Percentiles rank a stretch among this genome's conserved stretches.
Evolutionary conservation across 2,888 invertebrate species (phyloP).

Genomic region (Sinelater perroti): DNA sequence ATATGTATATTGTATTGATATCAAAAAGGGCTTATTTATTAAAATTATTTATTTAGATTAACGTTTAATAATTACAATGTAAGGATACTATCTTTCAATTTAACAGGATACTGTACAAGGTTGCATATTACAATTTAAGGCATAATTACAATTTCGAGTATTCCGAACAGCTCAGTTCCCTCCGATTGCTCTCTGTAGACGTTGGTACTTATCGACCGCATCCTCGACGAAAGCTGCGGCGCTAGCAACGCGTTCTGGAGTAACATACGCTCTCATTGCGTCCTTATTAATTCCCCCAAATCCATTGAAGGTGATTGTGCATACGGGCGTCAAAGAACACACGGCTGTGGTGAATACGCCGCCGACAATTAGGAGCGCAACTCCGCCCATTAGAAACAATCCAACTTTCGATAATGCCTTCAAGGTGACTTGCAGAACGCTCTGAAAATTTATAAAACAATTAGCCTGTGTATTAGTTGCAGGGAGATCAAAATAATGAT

Average conservation of each 20-base stretch:
- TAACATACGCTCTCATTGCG: conserved; percentile 67
- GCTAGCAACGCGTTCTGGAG: conserved; percentile 67
- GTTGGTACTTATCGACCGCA: conserved; percentile 69
- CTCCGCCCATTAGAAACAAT: conserved; percentile 59
- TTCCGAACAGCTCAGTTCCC: too few relatives aligned
- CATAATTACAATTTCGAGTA: too few relatives aligned
- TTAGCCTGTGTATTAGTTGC: too few relatives aligned
- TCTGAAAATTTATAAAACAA: too few relatives aligned
- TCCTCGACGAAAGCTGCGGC: conserved; percentile 69
- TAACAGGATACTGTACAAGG: too few relatives aligned
- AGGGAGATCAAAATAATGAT: too few relatives aligned
- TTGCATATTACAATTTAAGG: too few relatives aligned
- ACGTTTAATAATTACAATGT: too few relatives aligned
- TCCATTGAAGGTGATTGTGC: conserved; percentile 66
- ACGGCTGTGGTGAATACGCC: conserved; percentile 66
- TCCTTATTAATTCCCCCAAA: conserved; percentile 56
- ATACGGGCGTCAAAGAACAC: conserved; percentile 71
- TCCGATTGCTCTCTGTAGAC: conserved; percentile 51
- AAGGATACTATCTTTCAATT: too few relatives aligned
- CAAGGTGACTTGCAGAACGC: conserved; percentile 49
- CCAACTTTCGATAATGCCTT: conserved; percentile 59
- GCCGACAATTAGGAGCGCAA: conserved; percentile 63
- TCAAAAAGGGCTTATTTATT: too few relatives aligned
- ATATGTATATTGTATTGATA: too few relatives aligned
- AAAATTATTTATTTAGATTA: too few relatives aligned